Evolutionary conservation across 2,113 vertebrate species (phyloP).

Genomic region (Dryoscopus gambensis): DNA sequence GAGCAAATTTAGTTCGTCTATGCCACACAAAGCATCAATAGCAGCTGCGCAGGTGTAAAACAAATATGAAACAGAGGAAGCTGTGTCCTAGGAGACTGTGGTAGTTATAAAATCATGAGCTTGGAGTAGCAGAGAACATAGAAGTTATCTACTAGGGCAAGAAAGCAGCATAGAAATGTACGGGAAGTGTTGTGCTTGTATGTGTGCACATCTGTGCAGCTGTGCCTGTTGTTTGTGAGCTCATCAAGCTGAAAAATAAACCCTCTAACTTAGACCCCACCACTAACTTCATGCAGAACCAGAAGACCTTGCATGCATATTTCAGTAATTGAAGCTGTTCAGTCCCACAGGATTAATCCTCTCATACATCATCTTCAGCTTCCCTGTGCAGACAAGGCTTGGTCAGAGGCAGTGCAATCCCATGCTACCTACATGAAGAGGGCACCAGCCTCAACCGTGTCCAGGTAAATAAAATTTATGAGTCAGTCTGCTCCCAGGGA

Average conservation of each 20-base stretch:
- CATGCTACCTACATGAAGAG: background rate
- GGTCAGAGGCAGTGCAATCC: background rate
- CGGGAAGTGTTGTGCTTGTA: background rate
- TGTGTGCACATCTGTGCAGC: background rate
- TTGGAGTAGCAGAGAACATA: background rate
- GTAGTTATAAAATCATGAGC: background rate
- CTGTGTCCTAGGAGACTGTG: background rate
- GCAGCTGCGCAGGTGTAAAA: background rate
- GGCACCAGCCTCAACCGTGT: background rate
- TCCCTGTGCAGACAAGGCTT: background rate
- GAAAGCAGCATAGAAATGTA: background rate
- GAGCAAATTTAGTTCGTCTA: background rate
- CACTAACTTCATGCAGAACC: background rate
- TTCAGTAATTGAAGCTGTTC: background rate
- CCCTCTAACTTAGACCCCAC: background rate
- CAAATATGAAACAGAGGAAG: background rate
- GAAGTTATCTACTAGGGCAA: background rate
- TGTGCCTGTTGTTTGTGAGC: background rate
- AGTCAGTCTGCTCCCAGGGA: background rate
- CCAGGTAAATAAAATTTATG: background rate
- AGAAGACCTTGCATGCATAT: background rate
- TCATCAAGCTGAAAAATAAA: background rate
- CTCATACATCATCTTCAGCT: background rate
- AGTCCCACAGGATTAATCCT: background rate
- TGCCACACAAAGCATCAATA: background rate